Percentiles rank a stretch among this genome's conserved stretches.
Conservation (phyloP, 2,888 invertebrate species). For the Caprella mutica region DNA sequence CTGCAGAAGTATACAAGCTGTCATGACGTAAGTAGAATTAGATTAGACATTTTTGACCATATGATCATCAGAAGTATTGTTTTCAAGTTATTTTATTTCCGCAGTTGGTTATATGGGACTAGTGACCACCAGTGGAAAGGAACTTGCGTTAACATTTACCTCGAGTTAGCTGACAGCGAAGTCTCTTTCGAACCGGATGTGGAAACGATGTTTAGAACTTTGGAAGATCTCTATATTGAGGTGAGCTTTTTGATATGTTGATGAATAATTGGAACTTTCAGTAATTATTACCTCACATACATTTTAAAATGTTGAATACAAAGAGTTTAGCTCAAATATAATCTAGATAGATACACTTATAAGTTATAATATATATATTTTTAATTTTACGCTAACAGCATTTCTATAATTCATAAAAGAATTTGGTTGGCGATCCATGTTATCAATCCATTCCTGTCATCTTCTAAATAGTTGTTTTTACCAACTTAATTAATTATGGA, state of each 20-base stretch:
- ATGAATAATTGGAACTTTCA: neutral
- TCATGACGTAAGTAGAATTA: slow-evolving; percentile 8
- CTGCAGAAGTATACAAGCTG: slow-evolving; percentile 18
- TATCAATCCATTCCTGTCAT: too few species aligned
- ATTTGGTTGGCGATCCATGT: too few species aligned
- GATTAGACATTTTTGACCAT: too few species aligned
- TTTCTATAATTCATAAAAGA: too few species aligned
- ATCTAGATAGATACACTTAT: too few species aligned
- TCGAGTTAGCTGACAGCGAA: slow-evolving; percentile 22
- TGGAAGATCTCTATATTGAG: slow-evolving; percentile 27
- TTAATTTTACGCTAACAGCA: too few species aligned
- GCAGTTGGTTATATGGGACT: slow-evolving; percentile 23
- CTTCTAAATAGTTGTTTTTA: too few species aligned
- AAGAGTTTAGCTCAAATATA: neutral
- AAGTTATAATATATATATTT: too few species aligned
- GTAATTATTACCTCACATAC: too few species aligned
- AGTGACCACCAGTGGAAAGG: slow-evolving; percentile 31
- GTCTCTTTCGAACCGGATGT: slow-evolving; percentile 22
- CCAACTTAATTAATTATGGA: too few species aligned
- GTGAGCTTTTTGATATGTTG: neutral
- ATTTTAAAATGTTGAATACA: too few species aligned
- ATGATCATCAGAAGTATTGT: too few species aligned
- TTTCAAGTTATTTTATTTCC: neutral
- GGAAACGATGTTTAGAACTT: slow-evolving; percentile 18
- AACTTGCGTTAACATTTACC: slow-evolving; percentile 26